Base-by-base conservation (phyloP, 2,797 vertebrate genomes). In the Gobio occitaniae region DNA sequence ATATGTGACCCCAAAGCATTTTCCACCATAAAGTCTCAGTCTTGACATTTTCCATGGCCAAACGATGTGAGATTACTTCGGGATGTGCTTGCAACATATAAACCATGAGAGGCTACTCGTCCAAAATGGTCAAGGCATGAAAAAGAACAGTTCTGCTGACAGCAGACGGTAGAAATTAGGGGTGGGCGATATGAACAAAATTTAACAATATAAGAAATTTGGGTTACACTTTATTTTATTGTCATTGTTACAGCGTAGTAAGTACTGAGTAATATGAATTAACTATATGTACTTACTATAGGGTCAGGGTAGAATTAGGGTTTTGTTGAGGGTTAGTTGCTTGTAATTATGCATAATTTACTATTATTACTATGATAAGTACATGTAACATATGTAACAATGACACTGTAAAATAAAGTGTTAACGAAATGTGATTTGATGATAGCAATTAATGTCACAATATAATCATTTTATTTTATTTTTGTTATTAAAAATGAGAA, bases 1-100 rank as follows among this genome's bases (percentile, higher is more conserved):
- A 75, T 56, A 65, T 82, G 68, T 86, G 79, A 87, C 84, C 83
- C 84, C 82, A 48, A 81, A 86, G 61, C 63, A 63, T 87, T 90
- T 91, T 89, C 83, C 80, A 56, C 80, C 86, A 56, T 84, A 88
- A 89, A 91, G 85, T 84, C 76, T 78, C 76, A 72, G 89, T 87
- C 70, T 83, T 90, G 88, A 90, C 81, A 85, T 90, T 87, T 89
- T 90, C 86, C 86, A 83, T 70, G 38, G 81, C 50, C 82, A 87
- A 89, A 89, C 70, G 81, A 80, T 81, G 66, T 65, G 21, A 87
- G 86, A 89, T 90, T 88, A 85, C 85, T 88, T 88, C 86, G 83
- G 80, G 86, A 89, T 89, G 88, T 75, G 77, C 78, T 86, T 69
- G 36, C 47, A 72, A 80, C 25, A 32, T 87, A 83, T 77, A 52